phyloP scores from a whole-genome alignment of 2,888 invertebrate species.

The Agonum fuliginosum region DNA sequence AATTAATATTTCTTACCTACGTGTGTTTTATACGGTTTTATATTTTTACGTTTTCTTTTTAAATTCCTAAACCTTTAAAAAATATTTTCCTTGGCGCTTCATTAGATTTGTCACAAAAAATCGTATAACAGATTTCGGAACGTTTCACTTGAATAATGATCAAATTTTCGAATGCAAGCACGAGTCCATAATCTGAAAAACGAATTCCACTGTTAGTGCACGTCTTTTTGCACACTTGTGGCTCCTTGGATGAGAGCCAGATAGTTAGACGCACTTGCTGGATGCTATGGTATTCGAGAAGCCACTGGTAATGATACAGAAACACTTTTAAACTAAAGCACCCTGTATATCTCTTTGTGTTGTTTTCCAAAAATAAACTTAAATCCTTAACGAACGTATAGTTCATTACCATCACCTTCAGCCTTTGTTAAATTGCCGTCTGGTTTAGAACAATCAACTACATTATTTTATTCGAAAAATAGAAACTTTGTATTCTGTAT shows the following conservation, averaged over 20 bases:
- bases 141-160: constrained; percentile 7
- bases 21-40: too few relatives aligned
- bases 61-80: too few relatives aligned
- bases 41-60: too few relatives aligned
- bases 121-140: neutral
- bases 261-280: constrained; percentile 43
- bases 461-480: neutral
- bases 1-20: too few relatives aligned
- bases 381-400: constrained; percentile 4
- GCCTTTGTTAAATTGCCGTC: constrained; percentile 12
- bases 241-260: constrained; percentile 45
- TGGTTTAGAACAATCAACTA: neutral
- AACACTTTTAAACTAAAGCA: constrained; percentile 46
- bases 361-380: constrained; percentile 36
- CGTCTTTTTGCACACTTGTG: constrained; percentile 55
- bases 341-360: constrained; percentile 42
- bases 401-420: constrained; percentile 2
- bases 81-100: too few relatives aligned
- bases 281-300: constrained; percentile 41
- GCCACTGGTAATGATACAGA: constrained; percentile 54
- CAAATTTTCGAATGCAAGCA: constrained; percentile 21
- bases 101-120: neutral
- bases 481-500: neutral
- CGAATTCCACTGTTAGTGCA: constrained; percentile 1
- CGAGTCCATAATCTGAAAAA: constrained; percentile 19